Evolutionary conservation across 1,140 invertebrate genomes (phyloP).

Genomic region (Radopholus similis): DNA sequence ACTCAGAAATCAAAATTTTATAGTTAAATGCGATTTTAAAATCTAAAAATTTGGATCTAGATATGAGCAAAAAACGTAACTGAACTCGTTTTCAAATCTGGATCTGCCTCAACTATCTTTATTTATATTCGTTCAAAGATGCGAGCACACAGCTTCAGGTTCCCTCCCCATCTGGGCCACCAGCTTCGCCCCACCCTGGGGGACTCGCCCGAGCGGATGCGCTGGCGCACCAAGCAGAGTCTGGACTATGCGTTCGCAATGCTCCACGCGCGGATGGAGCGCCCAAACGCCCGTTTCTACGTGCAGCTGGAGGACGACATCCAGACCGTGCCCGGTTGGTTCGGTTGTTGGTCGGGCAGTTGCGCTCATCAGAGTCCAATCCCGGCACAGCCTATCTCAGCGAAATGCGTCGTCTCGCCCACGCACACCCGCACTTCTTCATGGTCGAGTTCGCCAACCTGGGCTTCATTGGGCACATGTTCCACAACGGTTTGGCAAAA

Average conservation of each 20-base stretch:
- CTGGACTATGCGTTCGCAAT: slow-evolving; percentile 25
- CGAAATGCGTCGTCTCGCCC: slow-evolving; percentile 10
- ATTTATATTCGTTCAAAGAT: neutral
- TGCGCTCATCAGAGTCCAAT: too few relatives aligned
- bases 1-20: too few relatives aligned
- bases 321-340: slow-evolving; percentile 14
- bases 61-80: too few relatives aligned
- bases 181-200: slow-evolving; percentile 1
- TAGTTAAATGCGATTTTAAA: too few relatives aligned
- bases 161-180: slow-evolving; percentile 12
- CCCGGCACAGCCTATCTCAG: slow-evolving; percentile 9
- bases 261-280: slow-evolving; percentile 2
- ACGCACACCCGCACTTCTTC: slow-evolving; percentile 10
- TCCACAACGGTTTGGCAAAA: slow-evolving; percentile 18
- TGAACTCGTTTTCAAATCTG: too few relatives aligned
- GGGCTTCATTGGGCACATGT: slow-evolving; percentile 23
- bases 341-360: too few relatives aligned
- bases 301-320: slow-evolving; percentile 24
- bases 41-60: too few relatives aligned
- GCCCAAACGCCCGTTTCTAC: slow-evolving; percentile 9
- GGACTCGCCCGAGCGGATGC: slow-evolving; percentile 12
- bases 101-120: neutral
- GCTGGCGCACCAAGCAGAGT: slow-evolving; percentile 21
- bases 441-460: slow-evolving; percentile 18
- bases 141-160: neutral